These are phyloP conservation scores for Caenorhabditis brenneri DNA, from an alignment of 1,140 invertebrate genomes.

Conservation along the genomic window DNA sequence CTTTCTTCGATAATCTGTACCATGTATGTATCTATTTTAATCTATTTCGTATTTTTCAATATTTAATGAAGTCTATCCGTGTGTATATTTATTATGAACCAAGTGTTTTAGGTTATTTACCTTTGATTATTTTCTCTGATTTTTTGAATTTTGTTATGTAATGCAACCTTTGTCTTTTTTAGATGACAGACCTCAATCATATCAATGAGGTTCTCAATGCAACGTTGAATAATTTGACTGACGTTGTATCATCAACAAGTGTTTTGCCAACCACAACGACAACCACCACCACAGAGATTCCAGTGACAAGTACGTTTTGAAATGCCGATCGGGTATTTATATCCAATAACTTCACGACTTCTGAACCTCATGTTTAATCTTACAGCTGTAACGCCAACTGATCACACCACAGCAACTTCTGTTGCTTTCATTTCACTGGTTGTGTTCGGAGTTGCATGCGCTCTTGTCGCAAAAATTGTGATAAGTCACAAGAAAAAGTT, in stretches of 20 bases:
- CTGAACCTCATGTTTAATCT: too few relatives aligned
- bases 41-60: neutral
- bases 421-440: conserved; percentile 38
- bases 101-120: neutral
- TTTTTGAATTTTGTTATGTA: neutral
- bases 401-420: conserved; percentile 2
- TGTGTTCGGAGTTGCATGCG: conserved; percentile 32
- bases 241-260: neutral
- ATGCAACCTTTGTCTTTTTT: too few relatives aligned
- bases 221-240: neutral
- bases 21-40: conserved; percentile 32
- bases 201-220: neutral
- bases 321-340: neutral
- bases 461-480: conserved; percentile 45
- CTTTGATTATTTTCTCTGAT: neutral
- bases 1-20: neutral
- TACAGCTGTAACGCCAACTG: neutral
- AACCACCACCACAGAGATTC: neutral
- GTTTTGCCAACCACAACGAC: neutral
- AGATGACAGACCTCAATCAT: neutral
- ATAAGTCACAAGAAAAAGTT: conserved; percentile 44
- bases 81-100: neutral
- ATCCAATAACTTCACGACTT: neutral
- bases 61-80: neutral
- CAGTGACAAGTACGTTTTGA: neutral